Evolutionary conservation across 92 coral and sea anemone species (phyloP).

Genomic region (Metridium senile): DNA sequence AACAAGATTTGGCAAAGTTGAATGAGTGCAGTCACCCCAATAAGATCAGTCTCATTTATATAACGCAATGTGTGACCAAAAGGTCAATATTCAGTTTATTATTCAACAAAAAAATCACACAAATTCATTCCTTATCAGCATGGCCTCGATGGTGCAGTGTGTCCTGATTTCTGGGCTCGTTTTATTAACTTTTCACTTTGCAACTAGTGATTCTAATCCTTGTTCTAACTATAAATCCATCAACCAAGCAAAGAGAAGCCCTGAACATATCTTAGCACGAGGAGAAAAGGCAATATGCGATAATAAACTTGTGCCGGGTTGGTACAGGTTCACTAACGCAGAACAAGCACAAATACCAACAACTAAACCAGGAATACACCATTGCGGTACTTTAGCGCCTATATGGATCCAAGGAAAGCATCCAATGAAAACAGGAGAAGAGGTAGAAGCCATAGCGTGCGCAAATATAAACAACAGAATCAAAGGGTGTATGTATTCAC

Average conservation of each 20-base stretch:
- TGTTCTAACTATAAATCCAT: constrained; percentile 22
- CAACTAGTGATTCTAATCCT: constrained; percentile 4
- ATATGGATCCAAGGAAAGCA: constrained; percentile 45
- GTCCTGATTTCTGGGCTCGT: constrained; percentile 21
- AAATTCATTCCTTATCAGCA: constrained; percentile 22
- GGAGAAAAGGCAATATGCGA: constrained; percentile 33
- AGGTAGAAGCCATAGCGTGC: constrained; percentile 26
- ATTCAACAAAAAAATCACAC: constrained; percentile 17
- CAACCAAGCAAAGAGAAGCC: constrained; percentile 28
- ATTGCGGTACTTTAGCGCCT: constrained; percentile 43
- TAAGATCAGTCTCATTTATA: constrained; percentile 9
- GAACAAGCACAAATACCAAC: constrained; percentile 31
- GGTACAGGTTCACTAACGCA: constrained; percentile 34
- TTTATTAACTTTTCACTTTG: background rate
- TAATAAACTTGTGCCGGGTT: constrained; percentile 11
- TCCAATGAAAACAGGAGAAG: constrained; percentile 25
- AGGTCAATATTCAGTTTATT: constrained; percentile 32
- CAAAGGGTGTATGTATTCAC: constrained; percentile 23
- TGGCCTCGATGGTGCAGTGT: constrained; percentile 12
- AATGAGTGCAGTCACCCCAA: constrained; percentile 4
- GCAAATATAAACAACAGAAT: constrained; percentile 21
- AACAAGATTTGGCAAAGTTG: constrained; percentile 10
- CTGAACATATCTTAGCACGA: background rate
- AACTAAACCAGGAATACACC: background rate
- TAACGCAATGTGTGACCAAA: constrained; percentile 23